Conservation (phyloP, 35 echinoderm and acorn worm genomes). For the Hemicentrotus pulcherrimus region DNA sequence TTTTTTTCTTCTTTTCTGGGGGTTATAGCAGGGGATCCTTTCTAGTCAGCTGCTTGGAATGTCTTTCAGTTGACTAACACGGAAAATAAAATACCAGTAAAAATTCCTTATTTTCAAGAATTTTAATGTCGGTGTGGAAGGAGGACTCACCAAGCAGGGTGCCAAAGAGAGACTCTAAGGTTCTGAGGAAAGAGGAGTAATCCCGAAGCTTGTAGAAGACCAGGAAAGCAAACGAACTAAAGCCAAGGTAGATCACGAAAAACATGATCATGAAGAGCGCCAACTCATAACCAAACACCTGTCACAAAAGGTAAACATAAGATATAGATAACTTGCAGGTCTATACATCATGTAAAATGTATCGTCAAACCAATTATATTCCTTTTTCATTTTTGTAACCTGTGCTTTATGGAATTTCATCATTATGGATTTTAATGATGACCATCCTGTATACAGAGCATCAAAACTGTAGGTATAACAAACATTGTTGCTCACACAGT, state of each 20-base stretch:
- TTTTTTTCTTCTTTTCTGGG: too few species aligned
- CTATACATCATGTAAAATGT: neutral
- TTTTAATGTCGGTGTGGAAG: neutral
- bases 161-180: conserved; percentile 85
- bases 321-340: neutral
- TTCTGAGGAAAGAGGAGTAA: conserved; percentile 66
- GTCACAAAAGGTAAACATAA: conserved; percentile 25
- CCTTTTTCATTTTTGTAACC: neutral
- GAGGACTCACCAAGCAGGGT: conserved; percentile 82
- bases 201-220: conserved; percentile 71
- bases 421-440: too few species aligned
- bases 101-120: neutral
- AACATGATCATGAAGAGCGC: conserved; percentile 92
- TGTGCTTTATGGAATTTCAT: too few species aligned
- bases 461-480: too few species aligned
- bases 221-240: conserved; percentile 75
- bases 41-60: too few species aligned
- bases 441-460: too few species aligned
- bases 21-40: too few species aligned
- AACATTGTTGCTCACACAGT: too few species aligned
- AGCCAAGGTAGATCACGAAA: conserved; percentile 76
- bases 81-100: neutral
- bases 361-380: neutral
- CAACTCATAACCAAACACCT: conserved; percentile 78
- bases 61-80: too few species aligned